Evolutionary conservation across 2,888 invertebrate species (phyloP), one percentile per base, ranked within the genome.

Genomic region (Heliconius sara): DNA sequence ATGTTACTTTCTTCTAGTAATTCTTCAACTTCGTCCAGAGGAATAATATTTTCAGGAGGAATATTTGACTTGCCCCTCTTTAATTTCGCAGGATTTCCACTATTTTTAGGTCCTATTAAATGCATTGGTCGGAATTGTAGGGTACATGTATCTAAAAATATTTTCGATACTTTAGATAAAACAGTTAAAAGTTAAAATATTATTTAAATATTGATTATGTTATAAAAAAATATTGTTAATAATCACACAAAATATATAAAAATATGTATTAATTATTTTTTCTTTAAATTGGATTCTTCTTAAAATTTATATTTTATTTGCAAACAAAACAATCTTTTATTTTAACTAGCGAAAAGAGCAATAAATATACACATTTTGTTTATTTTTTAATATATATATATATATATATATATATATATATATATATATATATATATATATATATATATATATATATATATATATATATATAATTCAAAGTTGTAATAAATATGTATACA

Each of bases 121-220:
- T 85, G 81, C 57, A 86, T 47, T 13, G 85, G 83, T 80, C 81
- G 84, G 70, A 86, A 83, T 13, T 30, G 57, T 19, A 85, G n/a
- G 0, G 68, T 77, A 66, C 16, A 34, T 9, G 78, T 16, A 30
- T 78, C 85, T 85, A 83, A 52, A 57, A 76, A 1, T 7, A 39
- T 25, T 16, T 39, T 60, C 10, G n/a, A 60, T n/a, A 60, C 10
- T 10, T 60, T n/a, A 10, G 60, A 60, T n/a, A 9, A 60, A 52
- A 52, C 22, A 52, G 52, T 52, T 52, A 52, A 60, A 13, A 52
- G 19, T 52, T 52, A 52, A n/a, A 39, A 39, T 39, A 9, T 39
- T 10, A n/a, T 3, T 60, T 12, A 60, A 60, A 60, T 60, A 60
- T 60, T 60, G 60, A n/a, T 60, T 9, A 60, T n/a, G 3, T 10